These are phyloP conservation scores for Amiota communis DNA, from an alignment of 2,888 invertebrate genomes.

Conservation along the genomic window DNA sequence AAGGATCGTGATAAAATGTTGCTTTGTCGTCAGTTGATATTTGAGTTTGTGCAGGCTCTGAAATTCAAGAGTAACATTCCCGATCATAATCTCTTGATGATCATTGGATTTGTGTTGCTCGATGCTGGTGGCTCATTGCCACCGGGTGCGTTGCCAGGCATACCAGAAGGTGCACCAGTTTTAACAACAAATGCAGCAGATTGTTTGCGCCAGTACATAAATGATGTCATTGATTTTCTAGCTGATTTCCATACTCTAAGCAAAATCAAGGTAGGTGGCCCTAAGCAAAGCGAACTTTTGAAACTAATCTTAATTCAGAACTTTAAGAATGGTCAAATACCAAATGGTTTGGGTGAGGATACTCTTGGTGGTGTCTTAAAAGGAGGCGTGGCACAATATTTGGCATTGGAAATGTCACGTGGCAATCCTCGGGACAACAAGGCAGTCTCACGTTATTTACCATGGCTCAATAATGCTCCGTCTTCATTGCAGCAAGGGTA, in stretches of 20 bases:
- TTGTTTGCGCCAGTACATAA: constrained; percentile 92
- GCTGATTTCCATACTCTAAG: constrained; percentile 96
- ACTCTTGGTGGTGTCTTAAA: constrained; percentile 97
- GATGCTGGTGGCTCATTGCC: constrained; percentile 93
- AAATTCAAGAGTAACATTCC: constrained; percentile 96
- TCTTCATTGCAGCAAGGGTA: constrained; percentile 88
- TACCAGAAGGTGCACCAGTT: constrained; percentile 69
- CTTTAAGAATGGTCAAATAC: constrained; percentile 76
- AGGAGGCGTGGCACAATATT: constrained; percentile 93
- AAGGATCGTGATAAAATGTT: constrained; percentile 95
- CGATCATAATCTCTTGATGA: constrained; percentile 92
- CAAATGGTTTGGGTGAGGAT: constrained; percentile 90
- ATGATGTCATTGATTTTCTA: constrained; percentile 94
- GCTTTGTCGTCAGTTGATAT: constrained; percentile 91
- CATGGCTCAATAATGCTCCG: constrained; percentile 91
- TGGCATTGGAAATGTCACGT: constrained; percentile 94
- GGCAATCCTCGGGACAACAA: constrained; percentile 89
- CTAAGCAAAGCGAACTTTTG: not conserved
- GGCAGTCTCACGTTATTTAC: constrained; percentile 86
- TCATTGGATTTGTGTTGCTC: constrained; percentile 91
- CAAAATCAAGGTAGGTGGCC: constrained; percentile 88
- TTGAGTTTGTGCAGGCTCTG: constrained; percentile 94
- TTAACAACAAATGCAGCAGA: constrained; percentile 92
- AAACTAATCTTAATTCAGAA: constrained; percentile 52
- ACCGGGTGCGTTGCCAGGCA: constrained; percentile 80